These are phyloP conservation scores for Aythya fuligula DNA, from an alignment of 2,797 vertebrate genomes.

Conservation along the genomic window DNA sequence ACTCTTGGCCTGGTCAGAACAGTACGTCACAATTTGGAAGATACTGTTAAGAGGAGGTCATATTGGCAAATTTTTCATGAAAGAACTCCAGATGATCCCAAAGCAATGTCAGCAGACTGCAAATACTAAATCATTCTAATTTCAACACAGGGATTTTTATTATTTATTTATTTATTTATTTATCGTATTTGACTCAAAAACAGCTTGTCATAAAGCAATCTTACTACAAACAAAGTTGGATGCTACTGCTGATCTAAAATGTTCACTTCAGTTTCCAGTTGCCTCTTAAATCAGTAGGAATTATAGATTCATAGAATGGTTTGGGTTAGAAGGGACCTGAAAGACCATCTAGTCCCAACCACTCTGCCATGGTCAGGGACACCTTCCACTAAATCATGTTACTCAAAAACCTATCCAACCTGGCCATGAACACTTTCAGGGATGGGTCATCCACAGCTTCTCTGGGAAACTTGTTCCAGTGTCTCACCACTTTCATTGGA, in stretches of 20 bases:
- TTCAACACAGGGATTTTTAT: not conserved
- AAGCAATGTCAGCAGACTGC: not conserved
- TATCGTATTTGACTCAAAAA: not conserved
- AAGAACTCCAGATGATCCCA: not conserved
- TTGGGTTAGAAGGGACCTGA: no score
- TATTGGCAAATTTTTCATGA: not conserved
- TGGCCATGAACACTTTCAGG: no score
- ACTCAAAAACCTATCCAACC: no score
- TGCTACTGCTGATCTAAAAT: not conserved
- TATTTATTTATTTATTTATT: not conserved
- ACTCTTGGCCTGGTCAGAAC: not conserved
- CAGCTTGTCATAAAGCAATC: not conserved
- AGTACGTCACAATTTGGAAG: not conserved
- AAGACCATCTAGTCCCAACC: no score
- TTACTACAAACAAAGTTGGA: not conserved
- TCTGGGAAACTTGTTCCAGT: no score
- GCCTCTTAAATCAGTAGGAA: not conserved
- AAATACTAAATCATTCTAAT: not conserved
- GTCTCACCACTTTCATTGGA: no score
- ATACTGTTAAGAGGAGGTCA: not conserved
- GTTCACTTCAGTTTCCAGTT: not conserved
- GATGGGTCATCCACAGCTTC: no score
- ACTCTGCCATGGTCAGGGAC: no score
- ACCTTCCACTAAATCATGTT: no score
- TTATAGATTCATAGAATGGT: no score